Evolutionary conservation across 1,140 invertebrate species (phyloP).

Genomic region (Streblospio benedicti): DNA sequence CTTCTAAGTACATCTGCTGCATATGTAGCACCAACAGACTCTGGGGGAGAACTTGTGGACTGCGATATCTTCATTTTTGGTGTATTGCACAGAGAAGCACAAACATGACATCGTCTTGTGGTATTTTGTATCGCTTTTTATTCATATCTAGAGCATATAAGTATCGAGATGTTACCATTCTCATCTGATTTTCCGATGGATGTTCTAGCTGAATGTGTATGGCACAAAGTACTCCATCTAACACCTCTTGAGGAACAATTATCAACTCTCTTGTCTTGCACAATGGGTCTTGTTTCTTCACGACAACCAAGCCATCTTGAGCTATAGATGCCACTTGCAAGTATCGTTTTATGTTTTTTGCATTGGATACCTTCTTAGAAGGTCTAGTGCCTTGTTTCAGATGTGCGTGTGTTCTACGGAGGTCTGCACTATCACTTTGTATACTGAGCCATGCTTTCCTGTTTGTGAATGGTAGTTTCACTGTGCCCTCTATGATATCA

Average conservation of each 20-base stretch:
- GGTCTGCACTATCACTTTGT: conserved; percentile 20
- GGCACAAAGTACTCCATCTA: conserved; percentile 20
- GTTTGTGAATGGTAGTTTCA: conserved; percentile 18
- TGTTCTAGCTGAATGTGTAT: conserved; percentile 20
- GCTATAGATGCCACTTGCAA: conserved; percentile 18
- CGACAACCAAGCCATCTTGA: conserved; percentile 23
- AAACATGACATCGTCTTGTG: conserved; percentile 10
- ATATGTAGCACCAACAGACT: no score
- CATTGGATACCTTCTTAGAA: conserved; percentile 20
- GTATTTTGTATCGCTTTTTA: conserved; percentile 6
- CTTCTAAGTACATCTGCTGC: background rate
- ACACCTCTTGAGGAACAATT: conserved; percentile 17
- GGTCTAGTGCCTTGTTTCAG: conserved; percentile 21
- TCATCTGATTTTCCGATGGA: conserved; percentile 13
- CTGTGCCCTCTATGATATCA: no score
- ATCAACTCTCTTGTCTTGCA: conserved; percentile 3
- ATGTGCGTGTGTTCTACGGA: conserved; percentile 19
- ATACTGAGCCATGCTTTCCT: conserved; percentile 14
- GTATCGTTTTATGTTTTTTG: conserved; percentile 20
- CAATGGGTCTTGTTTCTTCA: conserved; percentile 8
- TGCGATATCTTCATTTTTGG: no score
- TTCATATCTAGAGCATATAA: conserved; percentile 23
- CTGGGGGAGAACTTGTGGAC: no score
- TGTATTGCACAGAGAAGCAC: conserved; percentile 13
- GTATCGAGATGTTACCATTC: conserved; percentile 10